Base-by-base conservation (phyloP, 2,797 vertebrate species). In the Labroides dimidiatus region DNA sequence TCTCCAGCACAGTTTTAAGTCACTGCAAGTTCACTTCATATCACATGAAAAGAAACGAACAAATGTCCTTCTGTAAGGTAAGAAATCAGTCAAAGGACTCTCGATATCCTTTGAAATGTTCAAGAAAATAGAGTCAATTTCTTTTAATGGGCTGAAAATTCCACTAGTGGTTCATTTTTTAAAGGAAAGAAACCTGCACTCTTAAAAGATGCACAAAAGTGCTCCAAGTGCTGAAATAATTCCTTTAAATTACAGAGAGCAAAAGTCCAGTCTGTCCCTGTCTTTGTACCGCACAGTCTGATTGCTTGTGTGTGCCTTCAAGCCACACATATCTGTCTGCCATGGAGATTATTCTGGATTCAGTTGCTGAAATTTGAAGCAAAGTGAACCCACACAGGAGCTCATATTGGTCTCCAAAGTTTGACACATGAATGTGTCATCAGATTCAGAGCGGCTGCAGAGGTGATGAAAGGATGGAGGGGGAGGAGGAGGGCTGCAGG, bases 41-140 rank as follows among this genome's bases (percentile, higher is more conserved):
- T 48, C 47, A 33, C 15, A 8, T 39, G 3, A 39, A 41, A 48
- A 39, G 13, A 56, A 56, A 43, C 19, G 17, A 24, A 56, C 43
- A 10, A 27, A 48, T 48, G 30, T 45, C 52, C 48, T 30, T 12
- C 42, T 53, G 41, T 5, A 37, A 54, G 42, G 51, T 64, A 37
- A 27, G 42, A 36, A 37, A 45, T 42, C 60, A 51, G 21, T 30
- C 36, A 4, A 19, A 42, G 36, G 9, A 9, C 11, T 50, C 15
- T n/a, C 4, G 45, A 47, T 50, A 39, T 39, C 19, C 51, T 53
- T 55, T 55, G 20, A 39, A 39, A 23, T 24, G 14, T 2, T 23
- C 10, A 30, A 17, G 41, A 20, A 58, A 21, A 13, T 20, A 7
- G 23, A 39, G 20, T 23, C 23, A 2, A 49, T 61, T 49, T 49